These are phyloP conservation scores for Amyelois transitella DNA, from an alignment of 1,140 invertebrate species.

Conservation along the genomic window DNA sequence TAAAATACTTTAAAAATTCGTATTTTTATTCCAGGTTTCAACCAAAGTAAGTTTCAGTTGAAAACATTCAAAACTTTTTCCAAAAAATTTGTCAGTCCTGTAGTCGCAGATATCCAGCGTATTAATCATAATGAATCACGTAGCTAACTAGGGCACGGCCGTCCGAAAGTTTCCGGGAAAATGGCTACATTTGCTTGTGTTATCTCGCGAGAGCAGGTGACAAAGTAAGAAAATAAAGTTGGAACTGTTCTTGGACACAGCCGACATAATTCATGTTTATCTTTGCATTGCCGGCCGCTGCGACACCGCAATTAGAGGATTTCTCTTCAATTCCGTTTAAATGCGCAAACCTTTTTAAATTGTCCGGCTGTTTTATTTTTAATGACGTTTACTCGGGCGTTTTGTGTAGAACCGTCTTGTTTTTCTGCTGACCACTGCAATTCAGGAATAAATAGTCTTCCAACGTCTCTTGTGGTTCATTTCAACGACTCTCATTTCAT, in stretches of 20 bases:
- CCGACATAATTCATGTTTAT: slow-evolving; percentile 70
- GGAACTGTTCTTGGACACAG: slow-evolving; percentile 44
- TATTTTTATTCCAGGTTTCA: too few species aligned
- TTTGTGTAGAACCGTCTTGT: not conserved
- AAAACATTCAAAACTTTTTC: not conserved
- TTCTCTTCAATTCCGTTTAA: slow-evolving; percentile 10
- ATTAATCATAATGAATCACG: slow-evolving; percentile 5
- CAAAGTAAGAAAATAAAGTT: slow-evolving; percentile 66
- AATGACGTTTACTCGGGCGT: not conserved
- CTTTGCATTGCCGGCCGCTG: slow-evolving; percentile 18
- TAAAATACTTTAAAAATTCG: too few species aligned
- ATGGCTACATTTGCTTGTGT: not conserved
- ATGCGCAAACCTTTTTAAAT: slow-evolving; percentile 23
- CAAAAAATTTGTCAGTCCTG: not conserved
- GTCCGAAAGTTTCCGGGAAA: not conserved
- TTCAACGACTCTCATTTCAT: too few species aligned
- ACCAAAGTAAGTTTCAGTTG: too few species aligned
- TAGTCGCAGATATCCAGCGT: not conserved
- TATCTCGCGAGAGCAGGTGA: slow-evolving; percentile 41
- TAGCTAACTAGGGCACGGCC: slow-evolving; percentile 1
- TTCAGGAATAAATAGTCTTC: not conserved
- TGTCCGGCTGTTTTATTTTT: slow-evolving; percentile 13
- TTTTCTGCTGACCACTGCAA: not conserved
- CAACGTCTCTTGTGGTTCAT: too few species aligned
- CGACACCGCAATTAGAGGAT: slow-evolving; percentile 51